These are phyloP conservation scores for Actinernus sp. DNA, from an alignment of 92 coral and sea anemone species.

Conservation along the genomic window DNA sequence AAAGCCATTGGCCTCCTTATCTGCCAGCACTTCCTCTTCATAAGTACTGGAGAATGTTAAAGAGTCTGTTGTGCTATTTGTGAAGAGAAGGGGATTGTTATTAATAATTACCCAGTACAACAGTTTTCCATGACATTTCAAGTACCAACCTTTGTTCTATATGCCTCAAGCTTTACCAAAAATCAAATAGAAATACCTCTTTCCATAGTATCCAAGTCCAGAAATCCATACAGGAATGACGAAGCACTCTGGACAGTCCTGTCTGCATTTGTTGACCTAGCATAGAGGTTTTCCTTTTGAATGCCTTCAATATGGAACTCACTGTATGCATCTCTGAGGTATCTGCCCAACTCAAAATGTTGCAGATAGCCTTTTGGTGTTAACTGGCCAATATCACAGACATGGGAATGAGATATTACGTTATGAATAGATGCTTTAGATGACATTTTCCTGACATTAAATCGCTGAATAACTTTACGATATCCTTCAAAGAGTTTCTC, in stretches of 20 bases:
- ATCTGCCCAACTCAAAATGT: conserved; percentile 78
- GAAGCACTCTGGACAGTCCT: conserved; percentile 90
- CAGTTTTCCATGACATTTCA: too few species aligned
- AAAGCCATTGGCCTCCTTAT: too few species aligned
- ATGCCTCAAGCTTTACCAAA: too few species aligned
- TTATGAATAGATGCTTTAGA: conserved; percentile 17
- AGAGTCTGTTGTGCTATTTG: too few species aligned
- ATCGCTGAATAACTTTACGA: conserved; percentile 21
- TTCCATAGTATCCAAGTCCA: conserved; percentile 45
- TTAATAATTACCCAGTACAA: too few species aligned
- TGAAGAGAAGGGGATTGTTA: too few species aligned
- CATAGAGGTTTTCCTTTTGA: conserved; percentile 39
- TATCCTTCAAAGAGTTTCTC: conserved; percentile 62
- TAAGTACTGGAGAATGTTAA: too few species aligned
- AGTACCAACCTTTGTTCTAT: too few species aligned
- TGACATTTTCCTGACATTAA: conserved; percentile 18
- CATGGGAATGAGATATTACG: conserved; percentile 11
- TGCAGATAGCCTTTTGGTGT: conserved; percentile 83
- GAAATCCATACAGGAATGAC: conserved; percentile 87
- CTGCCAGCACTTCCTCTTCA: too few species aligned
- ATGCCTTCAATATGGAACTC: conserved; percentile 30
- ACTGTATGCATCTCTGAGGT: conserved; percentile 64
- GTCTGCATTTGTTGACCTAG: conserved; percentile 67
- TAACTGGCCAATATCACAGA: conserved; percentile 78
- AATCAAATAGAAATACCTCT: conserved; percentile 46